phyloP scores from a whole-genome alignment of 2,797 vertebrate genomes.

The Pseudopleuronectes americanus region DNA sequence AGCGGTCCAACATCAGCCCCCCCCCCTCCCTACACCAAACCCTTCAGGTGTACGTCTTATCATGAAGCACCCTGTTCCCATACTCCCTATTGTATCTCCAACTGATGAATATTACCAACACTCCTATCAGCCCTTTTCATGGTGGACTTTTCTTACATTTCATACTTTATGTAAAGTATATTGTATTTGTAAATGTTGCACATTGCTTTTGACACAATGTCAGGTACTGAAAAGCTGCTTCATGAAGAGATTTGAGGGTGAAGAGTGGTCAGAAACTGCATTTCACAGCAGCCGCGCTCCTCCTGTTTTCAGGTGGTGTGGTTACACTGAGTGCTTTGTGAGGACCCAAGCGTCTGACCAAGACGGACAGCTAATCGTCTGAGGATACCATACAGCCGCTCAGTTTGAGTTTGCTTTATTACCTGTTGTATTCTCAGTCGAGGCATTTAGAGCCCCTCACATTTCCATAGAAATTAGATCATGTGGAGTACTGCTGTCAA shows the following conservation, averaged over 20 bases:
- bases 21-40: conserved; percentile 25
- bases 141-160: conserved; percentile 43
- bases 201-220: conserved; percentile 46
- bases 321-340: conserved; percentile 7
- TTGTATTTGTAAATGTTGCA: conserved; percentile 62
- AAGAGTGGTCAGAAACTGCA: conserved; percentile 24
- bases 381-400: conserved; percentile 22
- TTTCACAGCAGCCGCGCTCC: conserved; percentile 11
- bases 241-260: conserved; percentile 4
- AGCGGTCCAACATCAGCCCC: conserved; percentile 16
- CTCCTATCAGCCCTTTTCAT: conserved; percentile 55
- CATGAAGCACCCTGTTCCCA: conserved; percentile 8
- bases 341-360: conserved; percentile 15
- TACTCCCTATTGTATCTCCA: conserved; percentile 20
- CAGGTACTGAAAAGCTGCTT: conserved; percentile 39
- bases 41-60: conserved; percentile 22
- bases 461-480: conserved; percentile 49
- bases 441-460: conserved; percentile 25
- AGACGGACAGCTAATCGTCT: conserved; percentile 15
- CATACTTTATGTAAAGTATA: conserved; percentile 40
- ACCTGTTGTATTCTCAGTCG: conserved; percentile 27
- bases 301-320: conserved; percentile 11
- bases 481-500: conserved; percentile 52
- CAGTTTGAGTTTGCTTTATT: conserved; percentile 18
- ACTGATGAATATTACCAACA: conserved; percentile 52